These are phyloP conservation scores for Drosophila funebris DNA, from an alignment of 1,140 invertebrate species.

Conservation along the genomic window DNA sequence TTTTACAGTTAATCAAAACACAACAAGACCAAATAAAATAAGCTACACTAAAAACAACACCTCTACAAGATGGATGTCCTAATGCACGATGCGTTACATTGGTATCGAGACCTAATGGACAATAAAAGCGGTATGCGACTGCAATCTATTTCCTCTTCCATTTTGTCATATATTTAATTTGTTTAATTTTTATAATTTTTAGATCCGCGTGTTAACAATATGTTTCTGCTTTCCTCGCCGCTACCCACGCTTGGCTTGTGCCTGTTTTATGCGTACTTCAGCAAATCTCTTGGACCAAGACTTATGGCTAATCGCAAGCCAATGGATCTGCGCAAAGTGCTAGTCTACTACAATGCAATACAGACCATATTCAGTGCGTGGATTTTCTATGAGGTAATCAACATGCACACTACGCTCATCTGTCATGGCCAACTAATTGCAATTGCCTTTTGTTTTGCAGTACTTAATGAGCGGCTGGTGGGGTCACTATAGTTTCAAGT, in stretches of 20 bases:
- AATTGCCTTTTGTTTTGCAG: conserved; percentile 85
- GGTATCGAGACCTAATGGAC: conserved; percentile 91
- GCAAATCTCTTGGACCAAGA: conserved; percentile 92
- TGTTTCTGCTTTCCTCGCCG: conserved; percentile 96
- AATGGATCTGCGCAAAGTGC: conserved; percentile 91
- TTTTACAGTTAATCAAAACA: background rate
- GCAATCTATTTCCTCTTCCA: conserved; percentile 46
- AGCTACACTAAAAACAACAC: background rate
- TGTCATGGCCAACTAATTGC: background rate
- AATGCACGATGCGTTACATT: conserved; percentile 88
- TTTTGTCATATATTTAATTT: background rate
- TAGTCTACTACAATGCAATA: conserved; percentile 94
- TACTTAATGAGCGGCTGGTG: conserved; percentile 94
- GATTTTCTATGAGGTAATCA: conserved; percentile 96
- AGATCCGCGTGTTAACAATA: conserved; percentile 95
- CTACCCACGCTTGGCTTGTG: conserved; percentile 93
- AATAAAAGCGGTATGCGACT: conserved; percentile 93
- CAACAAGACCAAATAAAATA: background rate
- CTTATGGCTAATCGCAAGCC: conserved; percentile 96
- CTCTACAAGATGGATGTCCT: conserved; percentile 65
- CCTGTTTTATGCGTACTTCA: conserved; percentile 93
- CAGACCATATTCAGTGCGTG: conserved; percentile 95
- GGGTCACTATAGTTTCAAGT: conserved; percentile 94
- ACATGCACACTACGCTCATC: conserved; percentile 3
- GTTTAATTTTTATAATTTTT: background rate